Base-by-base conservation (phyloP, 1,140 invertebrate species). In the Babylonia areolata region DNA sequence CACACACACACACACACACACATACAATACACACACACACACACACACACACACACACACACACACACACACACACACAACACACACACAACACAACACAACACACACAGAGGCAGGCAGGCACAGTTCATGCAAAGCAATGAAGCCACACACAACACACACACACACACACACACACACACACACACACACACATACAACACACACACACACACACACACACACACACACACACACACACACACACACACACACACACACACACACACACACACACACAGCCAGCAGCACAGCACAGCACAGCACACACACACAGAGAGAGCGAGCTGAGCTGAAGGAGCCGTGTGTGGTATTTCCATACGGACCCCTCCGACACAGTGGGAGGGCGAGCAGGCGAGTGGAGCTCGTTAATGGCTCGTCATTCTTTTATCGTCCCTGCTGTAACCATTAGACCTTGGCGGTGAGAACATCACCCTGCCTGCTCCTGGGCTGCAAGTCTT, bases 371-470 rank as follows among this genome's bases (percentile, higher is more conserved):
- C 23, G 23, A 28, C 71, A 35, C 71, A 73, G 28, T 33, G 31
- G 71, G 71, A 35, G 71, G 71, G 71, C n/a, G 31, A 12, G 31
- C 12, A 73, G 71, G 20, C 17, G 31, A 15, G 28, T 69, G 9
- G 3, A 73, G 28, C 71, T 73, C 71, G 71, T 73, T 73, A 73
- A 73, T 35, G 71, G 5, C 71, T 73, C 71, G 71, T 73, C 71
- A 73, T 73, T 33, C 71, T 73, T 73, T 73, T 73, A 73, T 73
- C 71, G 71, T 35, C n/a, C 31, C 71, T 73, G 71, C 31, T 73
- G 31, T 6, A 73, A 73, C 71, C 71, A 73, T 73, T 33, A 73
- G 71, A 15, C 28, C 64, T 28, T 69, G 58, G 58, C n/a, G 58
- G 58, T 28, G 58, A 23, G 15, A 31, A 31, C 5, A 69, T 69